A percentile compares a stretch with the other conserved stretches of the same genome.
phyloP scores from a whole-genome alignment of 2,113 vertebrate genomes.

The Gnathonemus longibarbis region DNA sequence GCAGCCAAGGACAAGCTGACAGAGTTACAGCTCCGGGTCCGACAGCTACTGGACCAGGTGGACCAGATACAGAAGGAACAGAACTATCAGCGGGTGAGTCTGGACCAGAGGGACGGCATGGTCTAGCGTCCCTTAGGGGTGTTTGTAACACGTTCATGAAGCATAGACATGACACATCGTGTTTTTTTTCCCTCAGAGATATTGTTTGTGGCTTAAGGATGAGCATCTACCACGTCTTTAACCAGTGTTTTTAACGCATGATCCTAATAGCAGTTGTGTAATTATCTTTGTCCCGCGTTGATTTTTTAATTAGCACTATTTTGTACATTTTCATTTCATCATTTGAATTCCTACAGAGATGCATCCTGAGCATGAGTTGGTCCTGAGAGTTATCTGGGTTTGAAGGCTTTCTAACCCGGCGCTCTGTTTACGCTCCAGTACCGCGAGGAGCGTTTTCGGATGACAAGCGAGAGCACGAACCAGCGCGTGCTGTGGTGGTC shows the following conservation, averaged over 20 bases:
- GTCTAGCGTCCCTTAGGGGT: neutral
- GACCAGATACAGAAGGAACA: conserved; percentile 96
- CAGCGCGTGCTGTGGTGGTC: conserved; percentile 96
- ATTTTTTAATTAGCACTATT: neutral
- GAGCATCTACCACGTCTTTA: neutral
- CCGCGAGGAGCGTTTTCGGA: conserved; percentile 85
- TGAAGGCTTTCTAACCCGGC: neutral
- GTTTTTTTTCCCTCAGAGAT: neutral
- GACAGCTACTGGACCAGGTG: conserved; percentile 87
- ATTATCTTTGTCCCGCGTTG: neutral
- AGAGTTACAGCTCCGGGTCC: conserved; percentile 79
- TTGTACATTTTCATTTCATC: neutral
- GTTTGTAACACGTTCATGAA: neutral
- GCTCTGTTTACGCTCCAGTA: conserved; percentile 58
- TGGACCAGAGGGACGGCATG: neutral
- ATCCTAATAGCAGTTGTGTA: neutral
- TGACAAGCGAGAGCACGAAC: conserved; percentile 94
- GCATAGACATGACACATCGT: neutral
- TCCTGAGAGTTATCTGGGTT: neutral
- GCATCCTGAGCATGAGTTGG: neutral
- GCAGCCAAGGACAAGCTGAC: conserved; percentile 91
- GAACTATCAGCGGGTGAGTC: conserved; percentile 86
- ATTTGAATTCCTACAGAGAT: neutral
- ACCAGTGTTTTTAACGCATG: neutral
- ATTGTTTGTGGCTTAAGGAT: neutral